Percentiles rank a stretch among this genome's conserved stretches.
These are phyloP conservation scores for Toxotes jaculatrix DNA, from an alignment of 2,113 vertebrate genomes.

Conservation along the genomic window DNA sequence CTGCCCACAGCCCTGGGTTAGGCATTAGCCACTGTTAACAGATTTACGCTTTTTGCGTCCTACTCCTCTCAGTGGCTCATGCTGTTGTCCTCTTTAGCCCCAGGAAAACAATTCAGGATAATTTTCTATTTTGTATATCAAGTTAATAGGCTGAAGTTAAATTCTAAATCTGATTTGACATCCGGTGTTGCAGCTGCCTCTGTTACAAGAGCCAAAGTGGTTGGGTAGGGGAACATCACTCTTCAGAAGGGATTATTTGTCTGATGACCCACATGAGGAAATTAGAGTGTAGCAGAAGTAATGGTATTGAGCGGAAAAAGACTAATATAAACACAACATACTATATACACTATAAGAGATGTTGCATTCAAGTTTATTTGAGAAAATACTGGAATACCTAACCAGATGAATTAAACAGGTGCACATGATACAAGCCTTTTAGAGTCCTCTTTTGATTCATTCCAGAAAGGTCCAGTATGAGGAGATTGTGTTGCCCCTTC, in stretches of 20 bases:
- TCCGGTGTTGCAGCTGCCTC: background rate
- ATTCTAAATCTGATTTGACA: background rate
- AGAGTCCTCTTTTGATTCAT: slow-evolving; percentile 27
- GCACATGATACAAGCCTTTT: slow-evolving; percentile 27
- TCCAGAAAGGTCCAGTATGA: slow-evolving; percentile 35
- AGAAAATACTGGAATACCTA: background rate
- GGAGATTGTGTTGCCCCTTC: slow-evolving; percentile 63
- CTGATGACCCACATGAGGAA: slow-evolving; percentile 47
- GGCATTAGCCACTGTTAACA: too few relatives aligned
- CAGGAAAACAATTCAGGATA: background rate
- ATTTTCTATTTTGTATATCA: background rate
- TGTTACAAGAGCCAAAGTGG: slow-evolving; percentile 13
- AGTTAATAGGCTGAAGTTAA: background rate
- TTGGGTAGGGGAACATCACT: slow-evolving; percentile 15
- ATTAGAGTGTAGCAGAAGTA: slow-evolving; percentile 31
- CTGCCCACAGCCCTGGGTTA: background rate
- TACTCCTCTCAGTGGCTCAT: background rate
- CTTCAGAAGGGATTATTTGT: slow-evolving; percentile 54
- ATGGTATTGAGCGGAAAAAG: slow-evolving; percentile 26
- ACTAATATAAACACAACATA: background rate
- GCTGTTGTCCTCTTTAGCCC: background rate
- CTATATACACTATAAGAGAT: background rate
- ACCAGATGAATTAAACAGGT: slow-evolving; percentile 41
- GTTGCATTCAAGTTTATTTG: slow-evolving; percentile 8
- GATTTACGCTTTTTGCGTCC: background rate